These are phyloP conservation scores for Drosophila formosana DNA, from an alignment of 2,888 invertebrate species.

Conservation along the genomic window DNA sequence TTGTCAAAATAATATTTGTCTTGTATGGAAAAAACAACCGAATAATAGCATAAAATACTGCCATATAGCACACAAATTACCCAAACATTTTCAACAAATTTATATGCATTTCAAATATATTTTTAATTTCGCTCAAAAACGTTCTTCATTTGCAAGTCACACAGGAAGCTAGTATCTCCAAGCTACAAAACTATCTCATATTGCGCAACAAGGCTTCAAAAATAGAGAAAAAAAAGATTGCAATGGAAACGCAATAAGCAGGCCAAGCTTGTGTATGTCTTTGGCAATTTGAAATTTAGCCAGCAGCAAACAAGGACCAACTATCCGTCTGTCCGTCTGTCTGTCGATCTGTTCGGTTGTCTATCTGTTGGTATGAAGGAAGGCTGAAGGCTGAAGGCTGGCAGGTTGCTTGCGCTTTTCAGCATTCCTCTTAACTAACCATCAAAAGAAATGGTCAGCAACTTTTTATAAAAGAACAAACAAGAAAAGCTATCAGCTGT, in stretches of 20 bases:
- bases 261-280: slow-evolving; percentile 21
- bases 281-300: slow-evolving; percentile 46
- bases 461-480: slow-evolving; percentile 63
- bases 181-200: slow-evolving; percentile 5
- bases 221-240: neutral
- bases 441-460: slow-evolving; percentile 74
- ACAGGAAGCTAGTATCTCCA: neutral
- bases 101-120: neutral
- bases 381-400: neutral
- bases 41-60: too few relatives aligned
- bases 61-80: neutral
- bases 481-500: slow-evolving; percentile 64
- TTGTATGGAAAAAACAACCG: too few relatives aligned
- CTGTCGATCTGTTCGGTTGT: slow-evolving; percentile 12
- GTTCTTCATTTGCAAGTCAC: neutral
- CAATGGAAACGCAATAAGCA: slow-evolving; percentile 15
- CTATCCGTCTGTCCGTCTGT: neutral
- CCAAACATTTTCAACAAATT: too few relatives aligned
- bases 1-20: too few relatives aligned
- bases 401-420: slow-evolving; percentile 41
- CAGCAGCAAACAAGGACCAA: slow-evolving; percentile 30
- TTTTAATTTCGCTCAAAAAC: neutral
- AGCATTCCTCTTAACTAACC: slow-evolving; percentile 59
- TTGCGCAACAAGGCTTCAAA: neutral
- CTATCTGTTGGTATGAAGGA: neutral